Evolutionary conservation across 2,113 vertebrate genomes (phyloP).

Genomic region (Sapajus apella): DNA sequence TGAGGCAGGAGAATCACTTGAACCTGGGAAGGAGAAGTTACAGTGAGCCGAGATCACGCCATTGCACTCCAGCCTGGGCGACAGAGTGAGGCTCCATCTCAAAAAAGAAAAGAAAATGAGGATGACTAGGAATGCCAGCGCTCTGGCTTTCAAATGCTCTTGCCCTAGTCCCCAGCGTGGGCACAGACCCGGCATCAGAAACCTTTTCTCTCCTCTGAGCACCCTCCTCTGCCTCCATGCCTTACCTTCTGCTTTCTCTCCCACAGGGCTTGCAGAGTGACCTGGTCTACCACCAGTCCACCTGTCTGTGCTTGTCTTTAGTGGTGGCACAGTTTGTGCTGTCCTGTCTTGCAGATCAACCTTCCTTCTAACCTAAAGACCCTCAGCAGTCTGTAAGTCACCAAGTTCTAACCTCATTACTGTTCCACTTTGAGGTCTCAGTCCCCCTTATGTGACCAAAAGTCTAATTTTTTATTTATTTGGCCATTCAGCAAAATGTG

Average conservation of each 20-base stretch:
- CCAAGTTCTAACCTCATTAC: not conserved
- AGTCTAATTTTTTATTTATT: not conserved
- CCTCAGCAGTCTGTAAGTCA: slow-evolving; percentile 84
- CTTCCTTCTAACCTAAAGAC: slow-evolving; percentile 87
- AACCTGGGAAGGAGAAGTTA: no score
- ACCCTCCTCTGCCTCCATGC: not conserved
- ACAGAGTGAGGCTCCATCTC: no score
- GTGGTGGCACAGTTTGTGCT: slow-evolving; percentile 89
- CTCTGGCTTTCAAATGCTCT: not conserved
- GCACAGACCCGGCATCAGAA: no score
- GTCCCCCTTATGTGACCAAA: rapidly evolving
- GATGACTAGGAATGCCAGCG: rapidly evolving
- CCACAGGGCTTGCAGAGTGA: slow-evolving; percentile 87
- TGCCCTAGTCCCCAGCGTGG: no score
- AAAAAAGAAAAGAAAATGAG: no score
- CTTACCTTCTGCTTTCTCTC: not conserved
- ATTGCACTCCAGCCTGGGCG: no score
- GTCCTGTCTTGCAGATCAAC: slow-evolving; percentile 90
- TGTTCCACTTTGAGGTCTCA: not conserved
- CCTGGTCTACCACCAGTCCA: slow-evolving; percentile 86
- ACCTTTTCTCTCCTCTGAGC: no score
- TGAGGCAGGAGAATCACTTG: no score
- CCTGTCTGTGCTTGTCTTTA: slow-evolving; percentile 88
- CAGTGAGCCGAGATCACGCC: no score
- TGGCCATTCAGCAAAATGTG: not conserved